Base-by-base conservation (phyloP, 2,888 invertebrate genomes). In the Megamerina dolium region DNA sequence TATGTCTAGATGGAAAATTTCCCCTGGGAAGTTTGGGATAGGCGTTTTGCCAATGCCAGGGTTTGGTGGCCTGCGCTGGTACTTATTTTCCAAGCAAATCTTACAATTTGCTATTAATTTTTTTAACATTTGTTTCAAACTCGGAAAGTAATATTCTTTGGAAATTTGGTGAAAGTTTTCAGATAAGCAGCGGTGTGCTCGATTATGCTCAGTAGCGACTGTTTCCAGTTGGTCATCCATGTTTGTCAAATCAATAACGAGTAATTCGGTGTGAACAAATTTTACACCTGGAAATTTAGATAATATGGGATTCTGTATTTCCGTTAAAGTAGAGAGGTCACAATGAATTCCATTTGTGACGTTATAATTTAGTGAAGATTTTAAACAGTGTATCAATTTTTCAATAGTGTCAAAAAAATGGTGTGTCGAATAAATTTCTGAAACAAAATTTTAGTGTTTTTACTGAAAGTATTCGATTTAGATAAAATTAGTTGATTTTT, bases 201-300 rank as follows among this genome's bases (percentile, higher is more conserved):
- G 31, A 13, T 47, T 43, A 30, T 43, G 47, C 23, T 43, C 43
- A 5, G 35, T 37, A 17, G 14, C 19, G 33, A 45, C 29, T 10
- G 37, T 30, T 45, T 48, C 46, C 19, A 39, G 18, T 23, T 49
- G 47, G 16, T 47, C 36, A 21, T 52, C 39, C 27, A 19, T 27
- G 29, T 49, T 46, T 30, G 35, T 44, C 21, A 52, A 39, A 40
- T 52, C 49, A 8, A 41, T 48, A 4, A 50, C 39, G 13, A 45
- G 30, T 5, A 34, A n/a, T 13, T 41, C 27, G 5, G 43, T 41
- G 30, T 41, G 37, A 19, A 42, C 21, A 37, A 50, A 50, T 44
- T 44, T 23, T 8, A 48, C 43, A 2, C 43, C 48, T 13, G 50
- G 43, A 42, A 37, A 43, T 10, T 14, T 14, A 4, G 35, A 21